Evolutionary conservation across 2,797 vertebrate genomes (phyloP).

Genomic region (Platalea minor): DNA sequence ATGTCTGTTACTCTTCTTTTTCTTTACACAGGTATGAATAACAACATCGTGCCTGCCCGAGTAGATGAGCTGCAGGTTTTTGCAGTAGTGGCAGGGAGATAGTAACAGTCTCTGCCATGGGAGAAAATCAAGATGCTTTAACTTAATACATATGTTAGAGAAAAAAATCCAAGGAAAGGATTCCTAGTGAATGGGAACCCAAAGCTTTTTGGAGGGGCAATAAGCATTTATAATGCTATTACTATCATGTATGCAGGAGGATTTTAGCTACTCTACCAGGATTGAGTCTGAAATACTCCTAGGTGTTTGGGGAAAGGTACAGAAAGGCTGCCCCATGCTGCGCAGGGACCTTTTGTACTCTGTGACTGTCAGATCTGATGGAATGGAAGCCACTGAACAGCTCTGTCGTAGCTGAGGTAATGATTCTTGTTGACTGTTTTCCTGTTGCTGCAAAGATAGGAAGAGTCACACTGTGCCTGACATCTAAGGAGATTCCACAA

Average conservation of each 20-base stretch:
- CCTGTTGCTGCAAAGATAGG: background rate
- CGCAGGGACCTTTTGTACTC: background rate
- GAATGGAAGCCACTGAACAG: background rate
- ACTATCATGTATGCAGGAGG: background rate
- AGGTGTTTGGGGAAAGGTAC: background rate
- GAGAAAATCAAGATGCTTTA: background rate
- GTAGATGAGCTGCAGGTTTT: background rate
- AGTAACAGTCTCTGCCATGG: background rate
- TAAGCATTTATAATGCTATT: background rate
- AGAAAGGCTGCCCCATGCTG: background rate
- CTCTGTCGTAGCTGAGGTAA: background rate
- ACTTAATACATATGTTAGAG: accelerated
- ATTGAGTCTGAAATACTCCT: background rate
- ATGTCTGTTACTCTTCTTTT: background rate
- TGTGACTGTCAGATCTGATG: background rate
- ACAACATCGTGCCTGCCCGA: background rate
- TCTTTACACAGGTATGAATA: background rate
- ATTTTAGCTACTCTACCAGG: background rate
- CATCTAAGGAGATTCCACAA: background rate
- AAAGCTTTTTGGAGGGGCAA: background rate
- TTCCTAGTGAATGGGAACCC: background rate
- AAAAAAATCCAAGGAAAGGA: background rate
- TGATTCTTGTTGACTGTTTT: conserved; percentile 27
- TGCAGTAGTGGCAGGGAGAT: background rate
- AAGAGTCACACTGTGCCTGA: conserved; percentile 15